Conservation (phyloP, 2,113 vertebrate genomes). For the Fregata magnificens region DNA sequence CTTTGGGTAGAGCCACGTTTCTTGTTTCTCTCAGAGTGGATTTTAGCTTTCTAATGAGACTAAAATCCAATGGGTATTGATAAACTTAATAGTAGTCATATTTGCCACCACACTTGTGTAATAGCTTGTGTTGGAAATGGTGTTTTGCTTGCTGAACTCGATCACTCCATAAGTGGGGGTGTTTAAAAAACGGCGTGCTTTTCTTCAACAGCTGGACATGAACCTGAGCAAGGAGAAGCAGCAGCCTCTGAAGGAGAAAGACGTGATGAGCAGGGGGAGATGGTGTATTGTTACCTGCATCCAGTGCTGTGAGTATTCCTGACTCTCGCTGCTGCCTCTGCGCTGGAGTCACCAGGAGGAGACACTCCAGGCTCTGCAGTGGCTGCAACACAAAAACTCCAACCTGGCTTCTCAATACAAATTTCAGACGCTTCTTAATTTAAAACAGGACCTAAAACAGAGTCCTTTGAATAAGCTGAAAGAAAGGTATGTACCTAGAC, state of each 20-base stretch:
- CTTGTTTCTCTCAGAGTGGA: not conserved
- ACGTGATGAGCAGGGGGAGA: conserved; percentile 85
- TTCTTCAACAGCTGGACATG: conserved; percentile 82
- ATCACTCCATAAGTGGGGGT: not conserved
- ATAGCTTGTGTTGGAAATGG: not conserved
- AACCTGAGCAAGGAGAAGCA: conserved; percentile 88
- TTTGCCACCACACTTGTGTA: not conserved
- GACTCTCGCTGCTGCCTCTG: not conserved
- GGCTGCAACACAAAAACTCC: not conserved
- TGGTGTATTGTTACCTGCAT: conserved; percentile 87
- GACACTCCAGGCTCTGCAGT: not conserved
- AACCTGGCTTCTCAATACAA: not conserved
- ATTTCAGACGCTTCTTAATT: not conserved
- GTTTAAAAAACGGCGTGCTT: not conserved
- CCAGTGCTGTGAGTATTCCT: conserved; percentile 79
- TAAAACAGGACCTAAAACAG: not conserved
- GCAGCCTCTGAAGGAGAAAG: conserved; percentile 81
- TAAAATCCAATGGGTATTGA: not conserved
- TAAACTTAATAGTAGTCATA: not conserved
- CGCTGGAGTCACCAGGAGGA: not conserved
- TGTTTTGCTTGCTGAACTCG: not conserved
- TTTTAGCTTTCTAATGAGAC: not conserved
- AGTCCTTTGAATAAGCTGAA: not conserved
- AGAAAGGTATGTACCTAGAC: not conserved
- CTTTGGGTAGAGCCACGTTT: not conserved